Base-by-base conservation (phyloP, 1,140 invertebrate species). In the Lucilia cuprina region DNA sequence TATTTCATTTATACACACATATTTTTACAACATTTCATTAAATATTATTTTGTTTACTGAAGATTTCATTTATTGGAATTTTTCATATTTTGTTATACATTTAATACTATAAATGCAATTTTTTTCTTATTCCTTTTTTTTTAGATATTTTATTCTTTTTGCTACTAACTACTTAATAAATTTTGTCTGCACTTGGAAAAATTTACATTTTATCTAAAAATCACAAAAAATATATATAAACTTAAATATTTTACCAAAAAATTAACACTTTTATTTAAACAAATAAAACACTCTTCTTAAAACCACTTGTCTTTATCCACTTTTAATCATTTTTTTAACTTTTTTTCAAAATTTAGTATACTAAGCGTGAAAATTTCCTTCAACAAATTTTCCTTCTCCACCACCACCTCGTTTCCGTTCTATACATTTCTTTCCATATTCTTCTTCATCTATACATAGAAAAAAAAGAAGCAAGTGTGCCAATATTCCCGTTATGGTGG, bases 31-130 rank as follows among this genome's bases (percentile, higher is more conserved):
- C 0, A 55, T 55, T 55, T 55, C 17, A 17, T 55, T 55, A 65
- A 19, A 65, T 74, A 34, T 77, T 77, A 55, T 7, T 55, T 55
- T 55, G 50, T 55, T 55, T 55, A 41, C 41, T 41, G 41, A 4
- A 55, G 50, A 55, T 55, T 55, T 55, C 50, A 55, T 55, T 55
- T 17, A 55, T 55, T 55, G 12, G 50, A 55, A 7, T 55, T 55
- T 78, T 34, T 77, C 21, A 12, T 80, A 80, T 80, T 80, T 80
- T 80, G 77, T 80, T 80, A 78, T 78, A 78, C 77, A 80, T 80
- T 80, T 80, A 80, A 80, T 80, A 80, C 77, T 80, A 80, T 80
- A 80, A 80, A 80, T 80, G 77, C 77, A 80, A 80, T 80, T 49
- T 47, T 30, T 30, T 25, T 80, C 19, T 80, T 80, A 25, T 80